phyloP scores from a whole-genome alignment of 2,113 vertebrate genomes.

The Psammodynastes pulverulentus region DNA sequence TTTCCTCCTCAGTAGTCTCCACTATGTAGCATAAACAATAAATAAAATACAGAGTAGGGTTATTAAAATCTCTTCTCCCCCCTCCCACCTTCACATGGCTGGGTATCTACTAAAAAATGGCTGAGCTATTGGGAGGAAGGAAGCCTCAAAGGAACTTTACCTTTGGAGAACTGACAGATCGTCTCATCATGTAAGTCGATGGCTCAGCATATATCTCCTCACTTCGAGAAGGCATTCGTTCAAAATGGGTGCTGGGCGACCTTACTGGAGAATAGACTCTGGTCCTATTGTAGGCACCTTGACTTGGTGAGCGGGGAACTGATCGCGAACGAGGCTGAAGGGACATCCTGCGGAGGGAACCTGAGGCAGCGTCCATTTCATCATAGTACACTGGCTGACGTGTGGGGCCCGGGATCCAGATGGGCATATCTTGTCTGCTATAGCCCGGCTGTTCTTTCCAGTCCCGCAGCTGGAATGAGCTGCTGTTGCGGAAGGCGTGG shows the following conservation, averaged over 20 bases:
- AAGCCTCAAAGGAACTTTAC: constrained; percentile 52
- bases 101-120: not conserved
- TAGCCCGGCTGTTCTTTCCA: constrained; percentile 70
- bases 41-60: not conserved
- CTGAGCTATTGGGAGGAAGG: not conserved
- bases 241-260: constrained; percentile 82
- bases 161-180: constrained; percentile 92
- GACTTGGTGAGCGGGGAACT: constrained; percentile 87
- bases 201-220: constrained; percentile 83
- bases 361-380: constrained; percentile 74
- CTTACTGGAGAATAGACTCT: constrained; percentile 84
- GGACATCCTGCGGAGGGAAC: constrained; percentile 82
- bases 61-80: not conserved
- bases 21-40: not conserved
- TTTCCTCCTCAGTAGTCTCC: not conserved
- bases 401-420: constrained; percentile 67
- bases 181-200: constrained; percentile 78
- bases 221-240: constrained; percentile 72
- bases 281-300: constrained; percentile 77
- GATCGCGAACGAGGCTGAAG: constrained; percentile 92
- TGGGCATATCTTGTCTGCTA: constrained; percentile 58
- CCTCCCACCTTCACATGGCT: not conserved
- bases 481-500: constrained; percentile 79
- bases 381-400: constrained; percentile 68
- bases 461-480: constrained; percentile 70